A percentile compares a stretch with the other conserved stretches of the same genome.
Conservation (phyloP, 2,797 vertebrate species). For the Apodemus agrarius region DNA sequence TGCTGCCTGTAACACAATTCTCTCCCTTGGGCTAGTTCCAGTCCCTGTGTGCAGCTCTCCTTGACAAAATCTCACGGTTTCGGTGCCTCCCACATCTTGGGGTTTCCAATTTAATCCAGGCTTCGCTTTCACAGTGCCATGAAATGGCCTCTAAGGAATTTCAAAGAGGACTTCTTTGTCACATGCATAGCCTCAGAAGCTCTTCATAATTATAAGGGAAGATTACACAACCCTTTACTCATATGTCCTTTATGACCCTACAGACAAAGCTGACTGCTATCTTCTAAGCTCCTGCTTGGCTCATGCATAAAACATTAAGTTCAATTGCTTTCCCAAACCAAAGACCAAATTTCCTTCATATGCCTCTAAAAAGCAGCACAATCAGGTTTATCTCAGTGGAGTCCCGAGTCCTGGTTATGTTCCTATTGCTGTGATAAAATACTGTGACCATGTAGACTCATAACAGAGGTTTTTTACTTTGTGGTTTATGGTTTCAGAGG, state of each 20-base stretch:
- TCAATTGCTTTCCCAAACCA: neutral
- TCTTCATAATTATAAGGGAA: neutral
- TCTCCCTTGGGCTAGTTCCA: neutral
- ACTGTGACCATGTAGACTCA: neutral
- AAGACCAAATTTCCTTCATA: neutral
- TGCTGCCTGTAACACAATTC: neutral
- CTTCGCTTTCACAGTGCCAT: neutral
- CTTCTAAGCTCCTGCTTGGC: neutral
- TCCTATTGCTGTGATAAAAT: neutral
- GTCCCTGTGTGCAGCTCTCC: neutral
- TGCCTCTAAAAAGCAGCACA: neutral
- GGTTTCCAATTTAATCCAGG: neutral
- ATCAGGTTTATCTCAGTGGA: neutral
- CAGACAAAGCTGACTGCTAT: neutral
- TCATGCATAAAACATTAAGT: neutral
- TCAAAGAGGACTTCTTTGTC: neutral
- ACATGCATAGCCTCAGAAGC: too few relatives aligned
- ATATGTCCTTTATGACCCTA: neutral
- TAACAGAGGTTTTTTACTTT: neutral
- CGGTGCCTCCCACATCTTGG: neutral
- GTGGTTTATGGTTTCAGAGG: neutral
- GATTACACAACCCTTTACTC: neutral
- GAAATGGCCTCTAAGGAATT: neutral
- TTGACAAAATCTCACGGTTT: neutral
- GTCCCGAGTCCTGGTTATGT: neutral